A percentile compares a stretch with the other conserved stretches of the same genome.
Conservation (phyloP, 1,140 invertebrate species). For the Lithobius niger region DNA sequence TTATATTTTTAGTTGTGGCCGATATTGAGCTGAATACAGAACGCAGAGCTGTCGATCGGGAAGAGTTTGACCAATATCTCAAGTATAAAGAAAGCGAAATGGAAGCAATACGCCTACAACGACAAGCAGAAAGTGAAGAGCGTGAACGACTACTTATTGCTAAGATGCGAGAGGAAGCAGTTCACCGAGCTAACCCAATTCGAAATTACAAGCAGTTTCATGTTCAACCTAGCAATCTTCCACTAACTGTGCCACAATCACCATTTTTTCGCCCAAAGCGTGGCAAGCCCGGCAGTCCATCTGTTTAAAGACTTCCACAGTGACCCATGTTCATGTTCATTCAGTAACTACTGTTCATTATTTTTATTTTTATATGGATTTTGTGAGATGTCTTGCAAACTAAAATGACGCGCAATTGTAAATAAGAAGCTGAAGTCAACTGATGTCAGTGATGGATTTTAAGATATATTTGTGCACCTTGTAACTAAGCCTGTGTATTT, state of each 20-base stretch:
- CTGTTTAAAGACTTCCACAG: too few species aligned
- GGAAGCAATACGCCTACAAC: background rate
- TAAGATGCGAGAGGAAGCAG: background rate
- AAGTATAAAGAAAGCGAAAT: background rate
- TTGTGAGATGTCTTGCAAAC: too few species aligned
- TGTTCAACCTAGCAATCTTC: background rate
- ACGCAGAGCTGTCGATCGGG: background rate
- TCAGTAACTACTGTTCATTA: background rate
- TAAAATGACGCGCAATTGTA: too few species aligned
- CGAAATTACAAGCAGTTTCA: background rate
- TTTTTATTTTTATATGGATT: background rate
- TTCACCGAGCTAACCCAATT: background rate
- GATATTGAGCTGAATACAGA: background rate
- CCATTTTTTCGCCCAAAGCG: background rate
- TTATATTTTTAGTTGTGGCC: background rate
- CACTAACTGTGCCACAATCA: background rate
- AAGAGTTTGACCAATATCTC: background rate
- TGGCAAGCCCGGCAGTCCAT: background rate
- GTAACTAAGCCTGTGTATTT: background rate
- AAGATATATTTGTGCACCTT: background rate
- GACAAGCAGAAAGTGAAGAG: background rate
- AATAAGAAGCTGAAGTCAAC: too few species aligned
- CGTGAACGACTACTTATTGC: background rate
- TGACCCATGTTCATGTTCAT: too few species aligned
- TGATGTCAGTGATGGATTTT: background rate